Percentiles rank a stretch among this genome's conserved stretches.
phyloP scores from a whole-genome alignment of 2,797 vertebrate genomes.

The Chrysolophus pictus region DNA sequence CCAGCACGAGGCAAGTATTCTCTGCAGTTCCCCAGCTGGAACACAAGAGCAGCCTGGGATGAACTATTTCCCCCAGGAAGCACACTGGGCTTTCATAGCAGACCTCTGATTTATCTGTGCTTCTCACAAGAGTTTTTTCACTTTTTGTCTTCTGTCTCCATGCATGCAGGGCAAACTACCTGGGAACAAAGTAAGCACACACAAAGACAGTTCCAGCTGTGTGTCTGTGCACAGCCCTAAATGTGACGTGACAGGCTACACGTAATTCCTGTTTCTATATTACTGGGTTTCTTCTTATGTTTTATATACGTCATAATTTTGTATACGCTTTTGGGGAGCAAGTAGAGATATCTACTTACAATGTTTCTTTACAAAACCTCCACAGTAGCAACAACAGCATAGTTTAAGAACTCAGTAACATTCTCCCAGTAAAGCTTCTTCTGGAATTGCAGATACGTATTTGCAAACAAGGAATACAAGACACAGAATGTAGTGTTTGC shows the following conservation, averaged over 20 bases:
- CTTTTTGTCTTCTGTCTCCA: fast-evolving
- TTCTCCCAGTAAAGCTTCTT: not conserved
- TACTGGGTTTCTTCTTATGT: not conserved
- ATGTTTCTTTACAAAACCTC: not conserved
- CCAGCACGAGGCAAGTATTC: fast-evolving
- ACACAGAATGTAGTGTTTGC: not conserved
- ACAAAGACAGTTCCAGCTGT: not conserved
- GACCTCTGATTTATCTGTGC: not conserved
- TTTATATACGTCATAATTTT: not conserved
- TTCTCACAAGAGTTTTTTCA: conserved; percentile 1
- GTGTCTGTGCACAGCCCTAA: not conserved
- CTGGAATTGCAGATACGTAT: not conserved
- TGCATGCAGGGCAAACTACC: not conserved
- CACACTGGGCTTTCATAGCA: not conserved
- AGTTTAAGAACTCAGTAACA: not conserved
- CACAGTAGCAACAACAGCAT: not conserved
- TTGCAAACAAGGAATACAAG: not conserved
- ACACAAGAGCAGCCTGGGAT: not conserved
- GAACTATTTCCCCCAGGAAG: not conserved
- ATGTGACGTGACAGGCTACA: not conserved
- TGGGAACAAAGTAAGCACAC: not conserved
- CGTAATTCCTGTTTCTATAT: fast-evolving
- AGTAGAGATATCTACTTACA: not conserved
- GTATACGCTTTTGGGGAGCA: not conserved
- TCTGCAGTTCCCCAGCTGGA: not conserved